Conservation (phyloP, 2,113 vertebrate species). For the Boulengeromyrus knoepffleri region DNA sequence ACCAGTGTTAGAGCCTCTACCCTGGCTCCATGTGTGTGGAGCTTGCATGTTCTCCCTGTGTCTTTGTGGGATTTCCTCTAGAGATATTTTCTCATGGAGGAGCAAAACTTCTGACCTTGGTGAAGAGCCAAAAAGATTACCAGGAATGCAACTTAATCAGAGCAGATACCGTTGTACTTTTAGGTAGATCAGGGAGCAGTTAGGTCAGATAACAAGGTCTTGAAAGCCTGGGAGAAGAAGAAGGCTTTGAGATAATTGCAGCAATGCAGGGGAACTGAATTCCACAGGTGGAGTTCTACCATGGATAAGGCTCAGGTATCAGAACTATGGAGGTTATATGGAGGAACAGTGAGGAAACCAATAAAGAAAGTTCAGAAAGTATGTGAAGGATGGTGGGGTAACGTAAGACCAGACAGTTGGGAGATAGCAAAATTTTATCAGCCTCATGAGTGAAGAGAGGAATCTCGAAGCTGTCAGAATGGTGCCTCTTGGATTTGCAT, state of each 20-base stretch:
- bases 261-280: not conserved
- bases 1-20: not conserved
- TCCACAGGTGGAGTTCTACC: not conserved
- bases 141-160: not conserved
- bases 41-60: not conserved
- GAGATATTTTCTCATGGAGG: not conserved
- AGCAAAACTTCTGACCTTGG: not conserved
- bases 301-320: not conserved
- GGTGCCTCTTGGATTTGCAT: not conserved
- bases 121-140: not conserved
- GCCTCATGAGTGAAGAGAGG: not conserved
- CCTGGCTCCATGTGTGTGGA: not conserved
- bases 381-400: not conserved
- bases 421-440: not conserved
- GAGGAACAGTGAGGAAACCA: not conserved
- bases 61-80: not conserved
- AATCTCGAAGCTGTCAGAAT: not conserved
- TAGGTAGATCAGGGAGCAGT: not conserved
- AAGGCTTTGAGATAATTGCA: not conserved
- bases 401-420: not conserved
- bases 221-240: not conserved
- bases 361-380: not conserved
- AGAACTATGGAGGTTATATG: not conserved
- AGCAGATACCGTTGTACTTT: not conserved
- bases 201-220: not conserved